These are phyloP conservation scores for Psammodynastes pulverulentus DNA, from an alignment of 2,113 vertebrate genomes.

Conservation along the genomic window DNA sequence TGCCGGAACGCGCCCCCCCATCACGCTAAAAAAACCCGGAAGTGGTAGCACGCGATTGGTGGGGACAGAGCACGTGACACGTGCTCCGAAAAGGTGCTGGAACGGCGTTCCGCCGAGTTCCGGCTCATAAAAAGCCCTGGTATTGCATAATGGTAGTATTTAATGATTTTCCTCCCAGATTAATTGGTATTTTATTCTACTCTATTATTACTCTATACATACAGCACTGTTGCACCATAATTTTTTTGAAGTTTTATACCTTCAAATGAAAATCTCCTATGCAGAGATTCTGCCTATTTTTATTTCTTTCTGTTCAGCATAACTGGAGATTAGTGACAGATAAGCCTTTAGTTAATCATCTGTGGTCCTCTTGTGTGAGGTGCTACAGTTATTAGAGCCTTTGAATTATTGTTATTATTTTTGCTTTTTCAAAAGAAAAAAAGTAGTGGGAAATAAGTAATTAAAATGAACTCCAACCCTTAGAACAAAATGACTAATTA, in stretches of 20 bases:
- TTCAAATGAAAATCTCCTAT: neutral
- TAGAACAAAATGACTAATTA: neutral
- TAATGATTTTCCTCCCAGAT: neutral
- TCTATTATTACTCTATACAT: neutral
- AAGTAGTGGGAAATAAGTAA: neutral
- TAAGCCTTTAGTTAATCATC: neutral
- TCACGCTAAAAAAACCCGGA: no score
- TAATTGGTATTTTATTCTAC: neutral
- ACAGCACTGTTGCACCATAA: neutral
- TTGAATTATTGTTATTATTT: neutral
- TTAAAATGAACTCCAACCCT: neutral
- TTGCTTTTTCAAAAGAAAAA: neutral
- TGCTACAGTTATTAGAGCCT: neutral
- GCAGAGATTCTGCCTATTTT: neutral
- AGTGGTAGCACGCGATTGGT: no score
- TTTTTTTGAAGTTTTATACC: neutral
- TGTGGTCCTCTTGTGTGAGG: no score
- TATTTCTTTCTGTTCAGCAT: neutral
- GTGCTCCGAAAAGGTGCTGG: no score
- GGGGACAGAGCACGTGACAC: no score
- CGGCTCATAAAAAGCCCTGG: no score
- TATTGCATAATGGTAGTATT: neutral
- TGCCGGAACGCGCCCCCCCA: no score
- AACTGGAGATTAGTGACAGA: neutral
- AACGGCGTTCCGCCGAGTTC: no score